Percentiles rank a stretch among this genome's conserved stretches.
Conservation (phyloP, 2,888 invertebrate genomes). For the Pristionchus entomophagus region DNA sequence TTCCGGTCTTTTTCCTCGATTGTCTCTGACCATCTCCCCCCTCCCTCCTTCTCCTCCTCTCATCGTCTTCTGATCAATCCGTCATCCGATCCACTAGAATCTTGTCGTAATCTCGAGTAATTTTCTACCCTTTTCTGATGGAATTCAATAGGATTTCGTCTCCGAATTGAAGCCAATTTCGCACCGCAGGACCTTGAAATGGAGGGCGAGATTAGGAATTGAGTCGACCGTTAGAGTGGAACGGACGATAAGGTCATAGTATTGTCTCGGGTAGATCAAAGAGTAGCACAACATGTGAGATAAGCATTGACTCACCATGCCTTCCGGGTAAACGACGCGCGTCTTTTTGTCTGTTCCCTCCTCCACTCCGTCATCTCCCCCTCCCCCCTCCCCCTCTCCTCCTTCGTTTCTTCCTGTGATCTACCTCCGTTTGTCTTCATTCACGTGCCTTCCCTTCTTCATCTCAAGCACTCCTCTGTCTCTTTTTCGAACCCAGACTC, state of each 20-base stretch:
- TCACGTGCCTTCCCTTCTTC: not conserved
- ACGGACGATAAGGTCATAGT: not conserved
- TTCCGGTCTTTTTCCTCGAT: slow-evolving; percentile 1
- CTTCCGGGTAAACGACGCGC: not conserved
- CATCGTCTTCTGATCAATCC: not conserved
- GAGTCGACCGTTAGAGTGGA: not conserved
- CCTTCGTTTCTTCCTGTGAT: not conserved
- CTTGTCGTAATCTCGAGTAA: too few species aligned
- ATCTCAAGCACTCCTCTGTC: not conserved
- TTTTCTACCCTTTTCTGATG: not conserved
- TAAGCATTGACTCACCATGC: slow-evolving; percentile 15
- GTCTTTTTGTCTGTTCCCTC: slow-evolving; percentile 26
- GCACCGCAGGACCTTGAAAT: not conserved
- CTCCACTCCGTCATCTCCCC: slow-evolving; percentile 6
- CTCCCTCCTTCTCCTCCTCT: not conserved
- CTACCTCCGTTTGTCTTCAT: slow-evolving; percentile 14
- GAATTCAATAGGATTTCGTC: not conserved
- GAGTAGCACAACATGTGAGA: not conserved
- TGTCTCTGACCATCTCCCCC: too few species aligned
- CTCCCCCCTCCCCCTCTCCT: not conserved
- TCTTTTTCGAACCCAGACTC: slow-evolving; percentile 22
- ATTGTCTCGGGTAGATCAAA: slow-evolving; percentile 12
- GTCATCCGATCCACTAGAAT: not conserved
- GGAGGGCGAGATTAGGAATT: too few species aligned
- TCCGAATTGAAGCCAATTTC: not conserved